Conservation (phyloP, 1,140 invertebrate species). For the Oppia nitens region DNA sequence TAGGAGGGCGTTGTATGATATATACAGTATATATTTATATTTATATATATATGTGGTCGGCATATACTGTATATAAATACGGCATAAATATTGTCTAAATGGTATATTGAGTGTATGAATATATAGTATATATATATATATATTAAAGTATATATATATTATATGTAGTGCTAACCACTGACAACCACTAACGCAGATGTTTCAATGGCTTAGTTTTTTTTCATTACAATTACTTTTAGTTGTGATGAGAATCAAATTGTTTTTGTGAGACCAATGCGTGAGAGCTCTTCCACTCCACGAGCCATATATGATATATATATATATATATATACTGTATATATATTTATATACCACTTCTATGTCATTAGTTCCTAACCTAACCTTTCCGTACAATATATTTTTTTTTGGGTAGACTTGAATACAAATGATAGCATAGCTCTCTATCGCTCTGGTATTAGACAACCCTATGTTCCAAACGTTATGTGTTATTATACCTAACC, state of each 20-base stretch:
- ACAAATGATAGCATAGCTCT: neutral
- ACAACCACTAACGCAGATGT: neutral
- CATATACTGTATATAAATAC: too few relatives aligned
- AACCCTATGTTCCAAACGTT: too few relatives aligned
- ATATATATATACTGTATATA: too few relatives aligned
- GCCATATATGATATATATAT: neutral
- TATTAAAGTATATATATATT: neutral
- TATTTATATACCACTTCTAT: too few relatives aligned
- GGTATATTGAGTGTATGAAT: too few relatives aligned
- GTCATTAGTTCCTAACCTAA: too few relatives aligned
- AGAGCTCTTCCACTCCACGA: neutral
- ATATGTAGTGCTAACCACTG: neutral
- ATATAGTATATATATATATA: neutral
- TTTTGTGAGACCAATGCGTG: neutral
- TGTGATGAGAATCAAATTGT: neutral
- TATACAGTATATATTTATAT: too few relatives aligned
- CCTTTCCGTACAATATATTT: neutral
- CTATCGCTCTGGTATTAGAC: too few relatives aligned
- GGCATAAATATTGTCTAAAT: too few relatives aligned
- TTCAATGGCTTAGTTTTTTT: neutral
- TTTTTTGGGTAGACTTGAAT: neutral
- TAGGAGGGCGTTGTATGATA: neutral
- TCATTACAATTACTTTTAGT: neutral
- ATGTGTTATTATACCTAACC: too few relatives aligned
- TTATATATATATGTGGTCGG: too few relatives aligned